Evolutionary conservation across 2,888 invertebrate species (phyloP).

Genomic region (Lottia scabra): DNA sequence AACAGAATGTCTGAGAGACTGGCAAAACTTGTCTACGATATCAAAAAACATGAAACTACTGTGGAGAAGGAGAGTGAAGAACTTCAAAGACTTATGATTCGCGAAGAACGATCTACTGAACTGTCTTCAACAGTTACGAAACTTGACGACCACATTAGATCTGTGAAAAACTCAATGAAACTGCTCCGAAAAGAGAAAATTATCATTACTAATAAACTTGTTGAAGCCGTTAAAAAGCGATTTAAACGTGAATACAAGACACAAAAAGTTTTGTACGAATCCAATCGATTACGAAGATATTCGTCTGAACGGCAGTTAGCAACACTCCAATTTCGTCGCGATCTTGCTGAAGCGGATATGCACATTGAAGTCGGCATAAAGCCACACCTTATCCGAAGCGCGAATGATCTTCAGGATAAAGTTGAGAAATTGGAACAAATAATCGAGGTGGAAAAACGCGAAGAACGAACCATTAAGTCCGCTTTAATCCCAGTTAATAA

Average conservation of each 20-base stretch:
- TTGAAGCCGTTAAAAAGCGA: slow-evolving; percentile 33
- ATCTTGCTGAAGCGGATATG: slow-evolving; percentile 46
- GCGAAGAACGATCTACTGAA: slow-evolving; percentile 49
- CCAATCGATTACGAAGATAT: slow-evolving; percentile 52
- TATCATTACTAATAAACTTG: slow-evolving; percentile 36
- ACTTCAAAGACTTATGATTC: slow-evolving; percentile 44
- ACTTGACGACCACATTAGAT: slow-evolving; percentile 35
- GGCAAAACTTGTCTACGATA: slow-evolving; percentile 40
- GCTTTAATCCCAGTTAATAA: slow-evolving; percentile 50
- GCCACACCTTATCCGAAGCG: slow-evolving; percentile 48
- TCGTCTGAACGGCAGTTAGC: slow-evolving; percentile 48
- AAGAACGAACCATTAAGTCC: slow-evolving; percentile 49
- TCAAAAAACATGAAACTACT: slow-evolving; percentile 42
- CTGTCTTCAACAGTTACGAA: slow-evolving; percentile 44
- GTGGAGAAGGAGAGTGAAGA: slow-evolving; percentile 45
- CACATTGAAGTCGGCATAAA: slow-evolving; percentile 51
- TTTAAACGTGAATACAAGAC: slow-evolving; percentile 36
- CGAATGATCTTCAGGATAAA: slow-evolving; percentile 55
- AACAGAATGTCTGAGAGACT: slow-evolving; percentile 43
- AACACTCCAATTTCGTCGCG: slow-evolving; percentile 43
- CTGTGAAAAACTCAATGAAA: slow-evolving; percentile 33
- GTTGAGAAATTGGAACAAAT: slow-evolving; percentile 53
- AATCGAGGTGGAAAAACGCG: slow-evolving; percentile 45
- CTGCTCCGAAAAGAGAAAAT: slow-evolving; percentile 40
- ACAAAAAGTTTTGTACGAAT: slow-evolving; percentile 44